Percentiles rank a stretch among this genome's conserved stretches.
These are phyloP conservation scores for Aphrocallistes beatrix DNA, from an alignment of 37 sponge, comb jelly and placozoan genomes.

Conservation along the genomic window DNA sequence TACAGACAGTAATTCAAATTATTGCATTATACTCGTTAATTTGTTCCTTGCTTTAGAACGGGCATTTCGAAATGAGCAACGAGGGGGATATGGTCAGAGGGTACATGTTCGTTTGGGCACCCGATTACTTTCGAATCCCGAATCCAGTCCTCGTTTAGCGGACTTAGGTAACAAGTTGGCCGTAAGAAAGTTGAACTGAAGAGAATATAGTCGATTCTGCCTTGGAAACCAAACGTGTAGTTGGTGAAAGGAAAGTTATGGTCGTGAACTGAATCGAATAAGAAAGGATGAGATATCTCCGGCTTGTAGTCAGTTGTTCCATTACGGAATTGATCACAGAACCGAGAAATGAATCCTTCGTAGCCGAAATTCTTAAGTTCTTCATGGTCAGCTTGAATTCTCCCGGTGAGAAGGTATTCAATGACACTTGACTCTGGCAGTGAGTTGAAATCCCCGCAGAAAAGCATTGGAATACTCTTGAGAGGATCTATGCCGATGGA, in stretches of 20 bases:
- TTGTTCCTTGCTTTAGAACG: neutral
- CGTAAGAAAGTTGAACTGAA: constrained; percentile 53
- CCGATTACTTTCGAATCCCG: constrained; percentile 65
- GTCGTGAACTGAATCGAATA: constrained; percentile 55
- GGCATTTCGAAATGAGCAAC: constrained; percentile 73
- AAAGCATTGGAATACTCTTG: constrained; percentile 65
- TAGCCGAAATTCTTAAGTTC: constrained; percentile 65
- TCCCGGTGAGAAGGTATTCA: constrained; percentile 60
- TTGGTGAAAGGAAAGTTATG: constrained; percentile 63
- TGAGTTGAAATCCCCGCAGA: constrained; percentile 91
- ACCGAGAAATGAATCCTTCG: constrained; percentile 59
- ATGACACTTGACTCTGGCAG: constrained; percentile 89
- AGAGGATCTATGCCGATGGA: neutral
- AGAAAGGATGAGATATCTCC: constrained; percentile 69
- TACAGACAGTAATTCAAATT: neutral
- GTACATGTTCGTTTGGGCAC: constrained; percentile 87
- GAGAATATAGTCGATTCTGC: constrained; percentile 85
- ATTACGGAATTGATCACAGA: constrained; percentile 30
- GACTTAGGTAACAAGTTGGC: constrained; percentile 60
- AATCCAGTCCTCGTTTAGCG: constrained; percentile 75
- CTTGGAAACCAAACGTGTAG: constrained; percentile 90
- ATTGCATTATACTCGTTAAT: constrained; percentile 17
- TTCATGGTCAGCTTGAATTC: constrained; percentile 50
- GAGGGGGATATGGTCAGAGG: constrained; percentile 90
- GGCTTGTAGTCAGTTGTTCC: constrained; percentile 32